phyloP scores from a whole-genome alignment of 2,113 vertebrate species.

The Chaetorhynchus papuensis region DNA sequence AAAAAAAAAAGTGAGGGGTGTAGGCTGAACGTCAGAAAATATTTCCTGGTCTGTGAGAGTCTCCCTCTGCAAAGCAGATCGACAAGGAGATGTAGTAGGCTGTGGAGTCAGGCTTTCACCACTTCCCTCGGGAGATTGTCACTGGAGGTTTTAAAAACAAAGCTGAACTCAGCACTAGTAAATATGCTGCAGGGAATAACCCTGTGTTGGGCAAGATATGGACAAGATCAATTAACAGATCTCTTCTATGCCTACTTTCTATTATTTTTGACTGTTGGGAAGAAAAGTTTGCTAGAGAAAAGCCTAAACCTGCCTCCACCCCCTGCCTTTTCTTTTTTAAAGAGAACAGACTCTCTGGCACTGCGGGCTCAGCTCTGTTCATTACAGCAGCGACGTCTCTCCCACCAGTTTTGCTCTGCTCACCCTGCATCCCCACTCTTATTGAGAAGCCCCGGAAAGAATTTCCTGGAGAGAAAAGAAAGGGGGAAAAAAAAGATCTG shows the following conservation, averaged over 20 bases:
- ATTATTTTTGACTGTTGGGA: slow-evolving; percentile 43
- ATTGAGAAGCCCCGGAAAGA: background rate
- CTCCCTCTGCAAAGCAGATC: slow-evolving; percentile 38
- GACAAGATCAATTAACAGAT: slow-evolving; percentile 60
- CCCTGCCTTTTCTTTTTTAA: background rate
- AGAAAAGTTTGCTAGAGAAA: slow-evolving; percentile 27
- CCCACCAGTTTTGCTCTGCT: background rate
- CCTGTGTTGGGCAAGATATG: slow-evolving; percentile 30
- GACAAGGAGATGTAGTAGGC: slow-evolving; percentile 46
- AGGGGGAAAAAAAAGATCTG: background rate
- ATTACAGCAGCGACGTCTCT: background rate
- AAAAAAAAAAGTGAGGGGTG: background rate
- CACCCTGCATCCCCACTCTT: background rate
- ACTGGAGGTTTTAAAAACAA: slow-evolving; percentile 62
- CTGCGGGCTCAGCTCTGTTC: background rate
- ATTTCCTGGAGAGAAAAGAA: background rate
- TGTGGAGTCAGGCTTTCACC: slow-evolving; percentile 57
- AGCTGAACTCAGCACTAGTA: slow-evolving; percentile 65
- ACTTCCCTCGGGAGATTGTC: slow-evolving; percentile 54
- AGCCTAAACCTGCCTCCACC: background rate
- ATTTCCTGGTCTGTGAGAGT: slow-evolving; percentile 50
- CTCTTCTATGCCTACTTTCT: slow-evolving; percentile 13
- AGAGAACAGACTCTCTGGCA: background rate
- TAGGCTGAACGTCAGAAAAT: slow-evolving; percentile 49
- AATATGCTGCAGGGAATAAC: slow-evolving; percentile 56